phyloP scores from a whole-genome alignment of 2,888 invertebrate genomes.

The Amphipyra berbera region DNA sequence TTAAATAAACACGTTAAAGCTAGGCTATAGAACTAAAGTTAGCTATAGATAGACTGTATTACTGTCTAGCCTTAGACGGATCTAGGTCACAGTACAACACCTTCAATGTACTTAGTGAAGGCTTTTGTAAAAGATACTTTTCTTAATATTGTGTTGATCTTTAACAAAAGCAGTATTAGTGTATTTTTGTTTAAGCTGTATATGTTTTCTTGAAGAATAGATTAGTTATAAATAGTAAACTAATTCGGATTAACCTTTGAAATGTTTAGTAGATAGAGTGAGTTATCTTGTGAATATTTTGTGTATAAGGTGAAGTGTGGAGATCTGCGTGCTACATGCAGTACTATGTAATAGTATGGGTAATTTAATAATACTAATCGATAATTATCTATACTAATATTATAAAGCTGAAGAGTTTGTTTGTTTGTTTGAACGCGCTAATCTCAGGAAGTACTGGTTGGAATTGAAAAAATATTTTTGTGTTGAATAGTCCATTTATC shows the following conservation, averaged over 20 bases:
- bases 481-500: no score
- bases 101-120: constrained; percentile 18
- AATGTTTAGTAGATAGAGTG: not conserved
- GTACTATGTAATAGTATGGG: no score
- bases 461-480: no score
- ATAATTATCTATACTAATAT: no score
- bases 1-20: constrained; percentile 51
- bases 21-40: constrained; percentile 19
- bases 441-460: no score
- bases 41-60: constrained; percentile 21
- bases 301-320: not conserved
- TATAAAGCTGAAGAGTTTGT: no score
- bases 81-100: constrained; percentile 30
- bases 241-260: constrained; percentile 1
- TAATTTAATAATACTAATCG: no score
- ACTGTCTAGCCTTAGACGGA: constrained; percentile 21
- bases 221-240: not conserved
- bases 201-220: not conserved
- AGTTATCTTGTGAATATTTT: not conserved
- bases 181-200: not conserved
- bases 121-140: constrained; percentile 17
- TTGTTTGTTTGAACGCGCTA: no score
- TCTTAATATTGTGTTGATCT: constrained; percentile 10
- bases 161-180: constrained; percentile 8
- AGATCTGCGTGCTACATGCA: no score